A percentile compares a stretch with the other conserved stretches of the same genome.
Conservation (phyloP, 2,797 vertebrate species). For the Schizopygopsis pylzovi region DNA sequence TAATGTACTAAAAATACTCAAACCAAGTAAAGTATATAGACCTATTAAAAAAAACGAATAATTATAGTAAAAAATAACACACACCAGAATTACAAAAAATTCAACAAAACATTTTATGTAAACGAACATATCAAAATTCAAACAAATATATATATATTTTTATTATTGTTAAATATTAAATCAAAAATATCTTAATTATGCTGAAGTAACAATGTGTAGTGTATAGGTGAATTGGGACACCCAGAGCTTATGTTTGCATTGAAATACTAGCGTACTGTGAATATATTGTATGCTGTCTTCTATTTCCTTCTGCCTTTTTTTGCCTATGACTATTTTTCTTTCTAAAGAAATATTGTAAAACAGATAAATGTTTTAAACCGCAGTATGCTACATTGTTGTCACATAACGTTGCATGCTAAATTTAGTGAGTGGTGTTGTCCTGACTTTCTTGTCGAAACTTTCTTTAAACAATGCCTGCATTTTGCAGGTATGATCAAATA, state of each 20-base stretch:
- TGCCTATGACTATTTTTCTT: neutral
- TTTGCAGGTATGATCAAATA: neutral
- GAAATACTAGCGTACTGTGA: neutral
- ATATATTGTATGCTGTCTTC: neutral
- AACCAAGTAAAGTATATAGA: neutral
- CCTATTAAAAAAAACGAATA: neutral
- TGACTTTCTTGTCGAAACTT: neutral
- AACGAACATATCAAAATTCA: neutral
- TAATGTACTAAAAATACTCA: neutral
- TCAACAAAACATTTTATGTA: neutral
- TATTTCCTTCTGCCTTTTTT: neutral
- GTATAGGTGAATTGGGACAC: too few relatives aligned
- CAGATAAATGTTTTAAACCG: neutral
- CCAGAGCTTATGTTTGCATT: neutral
- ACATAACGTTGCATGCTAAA: neutral
- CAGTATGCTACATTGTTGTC: neutral
- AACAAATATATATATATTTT: too few relatives aligned
- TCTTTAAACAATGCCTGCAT: neutral
- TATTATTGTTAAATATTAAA: neutral
- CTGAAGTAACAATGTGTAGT: neutral
- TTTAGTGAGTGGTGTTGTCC: neutral
- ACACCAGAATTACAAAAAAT: fast-evolving
- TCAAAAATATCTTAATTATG: neutral
- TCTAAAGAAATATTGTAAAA: neutral
- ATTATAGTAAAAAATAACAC: neutral